These are phyloP conservation scores for Oryzias javanicus DNA, from an alignment of 2,113 vertebrate genomes.

Conservation along the genomic window DNA sequence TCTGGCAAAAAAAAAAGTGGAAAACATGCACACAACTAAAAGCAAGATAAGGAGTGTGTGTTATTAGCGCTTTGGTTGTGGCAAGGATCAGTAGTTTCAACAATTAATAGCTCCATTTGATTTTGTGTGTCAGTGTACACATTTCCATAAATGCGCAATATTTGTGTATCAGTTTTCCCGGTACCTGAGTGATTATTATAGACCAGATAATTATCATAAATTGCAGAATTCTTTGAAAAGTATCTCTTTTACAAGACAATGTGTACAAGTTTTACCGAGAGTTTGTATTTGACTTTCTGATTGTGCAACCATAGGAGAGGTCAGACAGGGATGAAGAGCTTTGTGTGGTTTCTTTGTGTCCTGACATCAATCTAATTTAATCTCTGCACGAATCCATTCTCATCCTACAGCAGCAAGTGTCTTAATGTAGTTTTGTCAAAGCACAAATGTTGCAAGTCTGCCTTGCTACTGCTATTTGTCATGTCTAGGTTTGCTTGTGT, in stretches of 20 bases:
- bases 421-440: neutral
- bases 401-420: neutral
- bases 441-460: neutral
- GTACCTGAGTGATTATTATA: too few relatives aligned
- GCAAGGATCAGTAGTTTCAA: too few relatives aligned
- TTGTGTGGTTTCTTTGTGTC: neutral
- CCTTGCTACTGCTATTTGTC: neutral
- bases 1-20: slow-evolving; percentile 6
- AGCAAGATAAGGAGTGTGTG: too few relatives aligned
- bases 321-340: neutral
- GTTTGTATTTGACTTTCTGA: neutral
- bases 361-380: neutral
- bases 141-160: too few relatives aligned
- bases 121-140: too few relatives aligned
- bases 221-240: neutral
- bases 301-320: neutral
- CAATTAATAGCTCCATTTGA: too few relatives aligned
- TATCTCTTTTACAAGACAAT: neutral
- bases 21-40: neutral
- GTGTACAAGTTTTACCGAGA: neutral
- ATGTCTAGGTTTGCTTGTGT: neutral
- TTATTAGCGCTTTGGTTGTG: too few relatives aligned
- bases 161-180: too few relatives aligned
- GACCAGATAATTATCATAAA: too few relatives aligned
- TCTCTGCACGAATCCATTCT: neutral